Evolutionary conservation across 2,888 invertebrate species (phyloP).

Genomic region (Rosalia funebris): DNA sequence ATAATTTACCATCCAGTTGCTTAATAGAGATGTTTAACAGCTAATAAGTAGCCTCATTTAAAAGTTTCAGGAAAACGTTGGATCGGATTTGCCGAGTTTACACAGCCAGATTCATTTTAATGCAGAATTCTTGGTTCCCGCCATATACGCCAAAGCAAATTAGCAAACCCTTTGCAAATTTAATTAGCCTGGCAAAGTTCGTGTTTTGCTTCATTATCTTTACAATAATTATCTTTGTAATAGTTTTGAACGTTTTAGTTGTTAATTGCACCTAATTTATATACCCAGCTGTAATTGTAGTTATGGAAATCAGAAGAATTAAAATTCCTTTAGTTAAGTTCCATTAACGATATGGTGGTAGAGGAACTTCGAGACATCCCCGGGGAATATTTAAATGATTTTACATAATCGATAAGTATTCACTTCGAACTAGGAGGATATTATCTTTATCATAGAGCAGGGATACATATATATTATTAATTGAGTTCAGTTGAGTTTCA

Average conservation of each 20-base stretch:
- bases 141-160: constrained; percentile 1
- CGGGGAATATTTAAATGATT: too few species aligned
- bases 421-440: too few species aligned
- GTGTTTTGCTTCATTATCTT: constrained; percentile 17
- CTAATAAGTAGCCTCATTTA: constrained; percentile 15
- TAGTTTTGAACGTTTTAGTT: background rate
- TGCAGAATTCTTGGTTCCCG: background rate
- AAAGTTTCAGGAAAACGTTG: constrained; percentile 10
- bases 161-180: constrained; percentile 12
- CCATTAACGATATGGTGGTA: too few species aligned
- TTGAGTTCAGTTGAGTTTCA: too few species aligned
- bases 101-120: constrained; percentile 15
- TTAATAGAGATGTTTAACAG: constrained; percentile 9
- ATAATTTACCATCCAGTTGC: constrained; percentile 3
- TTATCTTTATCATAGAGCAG: too few species aligned
- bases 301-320: too few species aligned
- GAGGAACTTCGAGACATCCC: too few species aligned
- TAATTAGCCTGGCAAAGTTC: constrained; percentile 19
- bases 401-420: too few species aligned
- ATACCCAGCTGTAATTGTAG: too few species aligned
- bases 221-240: background rate
- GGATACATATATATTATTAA: too few species aligned
- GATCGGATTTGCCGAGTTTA: constrained; percentile 9
- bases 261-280: background rate
- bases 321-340: too few species aligned